These are phyloP conservation scores for Ciconia stormi DNA, from an alignment of 2,113 vertebrate species.

Conservation along the genomic window DNA sequence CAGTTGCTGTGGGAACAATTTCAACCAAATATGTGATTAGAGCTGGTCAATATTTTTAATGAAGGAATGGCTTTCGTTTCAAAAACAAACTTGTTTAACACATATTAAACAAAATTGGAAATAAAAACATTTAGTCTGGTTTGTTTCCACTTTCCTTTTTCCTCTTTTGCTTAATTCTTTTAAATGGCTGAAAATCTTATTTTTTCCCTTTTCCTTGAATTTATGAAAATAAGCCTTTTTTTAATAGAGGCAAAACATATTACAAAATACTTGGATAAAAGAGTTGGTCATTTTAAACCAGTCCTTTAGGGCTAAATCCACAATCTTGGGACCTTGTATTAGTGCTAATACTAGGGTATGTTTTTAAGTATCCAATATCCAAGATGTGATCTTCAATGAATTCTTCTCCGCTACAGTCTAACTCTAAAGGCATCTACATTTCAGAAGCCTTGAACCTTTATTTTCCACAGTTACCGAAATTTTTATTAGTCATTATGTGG, in stretches of 20 bases:
- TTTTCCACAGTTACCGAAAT: background rate
- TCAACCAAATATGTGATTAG: background rate
- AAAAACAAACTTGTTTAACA: background rate
- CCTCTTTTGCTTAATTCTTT: background rate
- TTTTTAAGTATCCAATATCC: background rate
- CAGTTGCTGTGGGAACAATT: background rate
- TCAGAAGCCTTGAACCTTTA: background rate
- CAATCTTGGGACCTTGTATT: background rate
- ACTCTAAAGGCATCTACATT: background rate
- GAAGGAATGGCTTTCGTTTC: background rate
- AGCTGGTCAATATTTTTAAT: background rate
- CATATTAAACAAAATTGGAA: background rate
- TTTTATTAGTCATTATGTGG: background rate
- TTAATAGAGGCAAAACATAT: background rate
- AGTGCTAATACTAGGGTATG: background rate
- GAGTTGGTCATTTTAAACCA: background rate
- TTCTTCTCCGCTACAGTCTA: background rate
- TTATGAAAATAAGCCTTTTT: background rate
- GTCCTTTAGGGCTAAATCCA: background rate
- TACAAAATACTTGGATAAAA: background rate
- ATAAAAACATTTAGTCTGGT: background rate
- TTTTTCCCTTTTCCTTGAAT: background rate
- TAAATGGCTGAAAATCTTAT: background rate
- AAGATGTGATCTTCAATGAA: background rate
- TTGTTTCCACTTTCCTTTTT: background rate